phyloP scores from a whole-genome alignment of 2,888 invertebrate species.

The Mylabris sibirica region DNA sequence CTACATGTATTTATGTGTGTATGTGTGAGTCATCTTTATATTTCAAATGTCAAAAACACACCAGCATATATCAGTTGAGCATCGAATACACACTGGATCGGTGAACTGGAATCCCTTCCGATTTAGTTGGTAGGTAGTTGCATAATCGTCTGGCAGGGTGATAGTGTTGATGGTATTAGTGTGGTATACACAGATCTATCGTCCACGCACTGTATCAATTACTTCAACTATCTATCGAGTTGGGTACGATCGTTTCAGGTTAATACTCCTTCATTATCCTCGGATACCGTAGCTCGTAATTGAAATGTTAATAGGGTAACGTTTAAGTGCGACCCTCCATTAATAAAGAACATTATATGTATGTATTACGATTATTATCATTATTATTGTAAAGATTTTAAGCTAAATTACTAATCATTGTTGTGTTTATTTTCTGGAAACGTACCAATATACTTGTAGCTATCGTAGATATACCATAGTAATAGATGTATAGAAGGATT shows the following conservation, averaged over 20 bases:
- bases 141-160: neutral
- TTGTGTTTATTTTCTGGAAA: neutral
- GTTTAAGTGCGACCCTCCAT: slow-evolving; percentile 25
- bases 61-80: slow-evolving; percentile 50
- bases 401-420: slow-evolving; percentile 9
- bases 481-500: neutral
- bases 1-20: slow-evolving; percentile 8
- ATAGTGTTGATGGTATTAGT: neutral
- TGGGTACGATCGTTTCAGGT: slow-evolving; percentile 37
- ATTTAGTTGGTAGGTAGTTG: neutral
- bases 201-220: slow-evolving; percentile 34
- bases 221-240: slow-evolving; percentile 31
- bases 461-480: neutral
- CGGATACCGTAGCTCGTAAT: slow-evolving; percentile 32
- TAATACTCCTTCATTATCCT: slow-evolving; percentile 38
- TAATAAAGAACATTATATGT: slow-evolving; percentile 19
- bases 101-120: slow-evolving; percentile 31
- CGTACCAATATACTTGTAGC: neutral
- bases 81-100: slow-evolving; percentile 38
- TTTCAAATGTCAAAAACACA: slow-evolving; percentile 52
- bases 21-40: slow-evolving; percentile 53
- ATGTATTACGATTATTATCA: slow-evolving; percentile 11
- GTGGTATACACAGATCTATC: neutral
- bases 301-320: slow-evolving; percentile 38
- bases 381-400: slow-evolving; percentile 22